Percentiles rank a stretch among this genome's conserved stretches.
Evolutionary conservation across 2,113 vertebrate species (phyloP).

Genomic region (Mirounga angustirostris): DNA sequence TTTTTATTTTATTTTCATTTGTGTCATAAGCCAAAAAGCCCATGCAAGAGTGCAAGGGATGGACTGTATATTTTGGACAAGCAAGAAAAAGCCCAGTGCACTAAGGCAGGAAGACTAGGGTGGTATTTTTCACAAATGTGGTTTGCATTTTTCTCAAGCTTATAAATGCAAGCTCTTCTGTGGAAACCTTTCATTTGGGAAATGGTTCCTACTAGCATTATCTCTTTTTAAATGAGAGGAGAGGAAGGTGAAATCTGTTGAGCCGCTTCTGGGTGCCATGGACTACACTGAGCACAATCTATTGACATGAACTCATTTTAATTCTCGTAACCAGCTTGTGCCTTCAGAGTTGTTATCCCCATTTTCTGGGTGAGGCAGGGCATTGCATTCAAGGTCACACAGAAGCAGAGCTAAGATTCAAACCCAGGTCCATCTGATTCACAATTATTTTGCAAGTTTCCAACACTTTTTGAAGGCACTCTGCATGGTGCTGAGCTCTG

Average conservation of each 20-base stretch:
- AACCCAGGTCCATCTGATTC: neutral
- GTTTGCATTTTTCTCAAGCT: neutral
- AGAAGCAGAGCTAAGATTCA: neutral
- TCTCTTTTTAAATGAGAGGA: neutral
- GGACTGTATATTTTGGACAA: slow-evolving; percentile 62
- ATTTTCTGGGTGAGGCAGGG: neutral
- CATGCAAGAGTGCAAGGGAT: slow-evolving; percentile 46
- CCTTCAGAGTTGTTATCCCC: neutral
- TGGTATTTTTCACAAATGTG: slow-evolving; percentile 46
- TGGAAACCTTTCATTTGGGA: slow-evolving; percentile 4
- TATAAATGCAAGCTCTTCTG: neutral
- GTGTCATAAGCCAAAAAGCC: slow-evolving; percentile 76
- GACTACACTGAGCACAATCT: neutral
- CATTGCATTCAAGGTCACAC: neutral
- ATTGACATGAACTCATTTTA: neutral
- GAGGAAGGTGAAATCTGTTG: neutral
- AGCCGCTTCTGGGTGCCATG: neutral
- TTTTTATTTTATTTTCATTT: slow-evolving; percentile 71
- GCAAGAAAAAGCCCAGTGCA: slow-evolving; percentile 54
- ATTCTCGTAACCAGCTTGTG: neutral
- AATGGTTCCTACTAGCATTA: neutral
- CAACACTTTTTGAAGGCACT: neutral
- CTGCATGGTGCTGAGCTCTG: neutral
- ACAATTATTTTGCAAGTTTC: neutral
- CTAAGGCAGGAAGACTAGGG: slow-evolving; percentile 45